Evolutionary conservation across 2,113 vertebrate species (phyloP).

Genomic region (Phaethornis superciliosus): DNA sequence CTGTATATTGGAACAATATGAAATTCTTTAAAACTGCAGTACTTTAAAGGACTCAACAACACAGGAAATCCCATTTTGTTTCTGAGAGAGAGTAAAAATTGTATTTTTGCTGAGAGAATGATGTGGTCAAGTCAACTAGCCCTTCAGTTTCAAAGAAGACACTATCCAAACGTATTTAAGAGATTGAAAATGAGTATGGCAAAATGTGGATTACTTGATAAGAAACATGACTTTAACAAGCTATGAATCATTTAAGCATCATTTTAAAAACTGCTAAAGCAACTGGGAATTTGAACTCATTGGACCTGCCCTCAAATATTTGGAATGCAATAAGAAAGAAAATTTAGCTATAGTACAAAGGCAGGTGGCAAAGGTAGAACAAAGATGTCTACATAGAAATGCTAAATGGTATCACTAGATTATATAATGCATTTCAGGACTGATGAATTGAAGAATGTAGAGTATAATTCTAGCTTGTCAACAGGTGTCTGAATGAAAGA

Average conservation of each 20-base stretch:
- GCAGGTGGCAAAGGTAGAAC: background rate
- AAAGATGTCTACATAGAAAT: background rate
- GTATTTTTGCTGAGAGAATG: background rate
- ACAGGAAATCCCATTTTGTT: background rate
- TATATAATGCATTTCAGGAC: background rate
- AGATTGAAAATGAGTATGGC: background rate
- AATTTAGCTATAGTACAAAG: rapidly evolving
- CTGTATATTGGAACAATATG: background rate
- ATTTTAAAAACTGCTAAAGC: background rate
- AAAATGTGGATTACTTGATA: background rate
- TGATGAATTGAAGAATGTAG: background rate
- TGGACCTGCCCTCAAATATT: background rate
- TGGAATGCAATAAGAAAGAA: background rate
- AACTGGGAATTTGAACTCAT: background rate
- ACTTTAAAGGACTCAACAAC: background rate
- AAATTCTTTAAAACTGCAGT: background rate
- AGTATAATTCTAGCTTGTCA: background rate
- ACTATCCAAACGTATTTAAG: background rate
- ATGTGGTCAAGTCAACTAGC: background rate
- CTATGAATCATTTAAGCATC: background rate
- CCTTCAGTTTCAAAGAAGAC: background rate
- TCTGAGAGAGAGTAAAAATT: background rate
- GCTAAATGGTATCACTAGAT: background rate
- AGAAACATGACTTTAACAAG: background rate
- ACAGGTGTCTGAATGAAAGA: background rate